Evolutionary conservation across 1,140 invertebrate genomes (phyloP), one percentile per base, ranked within the genome.

Genomic region (Acromyrmex charruanus): DNA sequence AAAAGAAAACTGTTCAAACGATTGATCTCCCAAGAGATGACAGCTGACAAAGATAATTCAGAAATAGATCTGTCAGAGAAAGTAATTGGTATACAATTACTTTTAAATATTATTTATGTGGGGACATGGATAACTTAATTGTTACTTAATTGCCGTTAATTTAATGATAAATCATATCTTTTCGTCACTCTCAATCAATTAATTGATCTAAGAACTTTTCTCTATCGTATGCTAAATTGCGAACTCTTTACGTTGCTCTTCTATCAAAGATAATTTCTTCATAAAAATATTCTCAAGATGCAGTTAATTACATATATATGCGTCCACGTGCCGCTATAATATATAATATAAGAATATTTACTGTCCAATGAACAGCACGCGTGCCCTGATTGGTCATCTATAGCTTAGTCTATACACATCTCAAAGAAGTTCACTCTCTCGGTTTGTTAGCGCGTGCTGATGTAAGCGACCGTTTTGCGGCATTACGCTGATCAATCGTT

Each of bases 361-460:
- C 92, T 91, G 91, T 90, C 91, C 90, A 94, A 91, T 92, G 91
- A 86, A 77, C 74, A 89, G 77, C 84, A 79, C 75, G 85, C 71
- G 71, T 85, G 88, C 25, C 55, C 58, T 74, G 55, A 75, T 84
- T 84, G 18, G 58, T 51, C 61, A 58, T 79, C 74, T 63, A 58
- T 55, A 66, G 63, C 71, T 49, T 81, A 66, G 77, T 66, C 79
- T 55, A 61, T 53, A 66, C 63, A 69, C 75, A 88, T 87, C 75
- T 86, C 81, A 89, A 87, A 75, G 74, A 74, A 89, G 85, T 75
- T 74, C 53, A 81, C 87, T 88, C 87, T 88, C 84, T 77, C 77
- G 39, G 59, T 58, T 53, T 31, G 39, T 72, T 21, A 87, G 79
- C 84, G 87, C 86, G 89, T 91, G 85, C 85, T 86, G 77, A 90